Evolutionary conservation across 2,797 vertebrate genomes (phyloP), one percentile per base, ranked within the genome.

Genomic region (Etheostoma nigrum): DNA sequence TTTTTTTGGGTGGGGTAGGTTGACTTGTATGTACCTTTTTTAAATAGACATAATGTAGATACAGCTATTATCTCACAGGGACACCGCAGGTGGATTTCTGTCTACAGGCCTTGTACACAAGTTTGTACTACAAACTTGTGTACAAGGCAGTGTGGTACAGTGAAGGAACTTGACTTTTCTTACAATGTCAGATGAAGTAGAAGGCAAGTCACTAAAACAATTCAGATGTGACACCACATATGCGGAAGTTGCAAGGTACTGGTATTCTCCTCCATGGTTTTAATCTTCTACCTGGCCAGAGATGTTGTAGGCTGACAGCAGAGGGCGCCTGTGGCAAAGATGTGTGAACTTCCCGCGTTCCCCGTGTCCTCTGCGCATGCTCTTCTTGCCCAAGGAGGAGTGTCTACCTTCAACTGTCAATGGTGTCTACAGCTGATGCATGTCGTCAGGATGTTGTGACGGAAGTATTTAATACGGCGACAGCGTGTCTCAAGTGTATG

Each of bases 291-390:
- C 12, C 11, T 5, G 8, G 10, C 45, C 55, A 15, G 72, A 16
- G 4, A 12, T 65, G 27, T 54, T 2, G 12, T 10, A 1, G 6
- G 0, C 6, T 0, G 61, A 0, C 90, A 69, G 68, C 73, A 85
- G 90, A 48, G 62, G 89, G 85, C 74, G 80, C 71, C 14, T 2
- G 45, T 60, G n/a, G 7, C 74, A 57, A 60, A 25, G 49, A 21
- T 73, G 14, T 33, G 40, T 4, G n/a, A 51, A 2, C 1, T 15
- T 19, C 4, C 4, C 23, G 40, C 51, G 19, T 15, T 68, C 58
- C 68, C 18, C n/a, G 36, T 4, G 2, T 1, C 1, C 25, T 23
- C 23, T 55, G 82, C 36, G 15, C 51, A 15, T 27, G 25, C 82
- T 16, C 59, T 21, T 67, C 42, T 23, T 33, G 61, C 58, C 57